Evolutionary conservation across 1,140 invertebrate species (phyloP), one percentile per base, ranked within the genome.

Genomic region (Formica selysi): DNA sequence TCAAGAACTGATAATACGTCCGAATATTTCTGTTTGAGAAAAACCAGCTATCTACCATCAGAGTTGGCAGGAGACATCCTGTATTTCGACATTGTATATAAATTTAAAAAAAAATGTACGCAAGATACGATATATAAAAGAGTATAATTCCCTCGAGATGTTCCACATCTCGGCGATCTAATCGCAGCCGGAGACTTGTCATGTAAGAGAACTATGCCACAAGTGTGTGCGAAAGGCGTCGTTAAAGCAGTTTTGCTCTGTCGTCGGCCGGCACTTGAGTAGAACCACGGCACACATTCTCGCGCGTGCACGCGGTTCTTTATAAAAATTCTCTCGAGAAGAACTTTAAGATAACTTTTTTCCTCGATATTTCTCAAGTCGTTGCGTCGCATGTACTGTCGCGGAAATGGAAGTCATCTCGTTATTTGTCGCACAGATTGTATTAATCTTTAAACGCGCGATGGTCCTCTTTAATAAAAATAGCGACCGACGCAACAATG

Each of bases 281-380:
- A 79, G 44, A 54, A 79, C 2, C 61, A 41, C 22, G 38, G 32
- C 41, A 38, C n/a, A 79, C n/a, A 54, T n/a, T 54, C 44, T 68
- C 62, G 36, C 44, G 44, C 22, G 13, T 5, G 26, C 16, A 51
- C 13, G 38, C 41, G 61, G 19, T 79, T 22, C 44, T 68, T 68
- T 68, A 68, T 44, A 68, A 79, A 51, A 67, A 79, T 80, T 80
- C 62, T 54, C 74, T 19, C 54, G 19, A 44, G 44, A 36, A 13
- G 32, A 80, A 68, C n/a, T 80, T 80, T 70, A 44, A 80, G 62
- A 67, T 79, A 79, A 79, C 62, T 80, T 68, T n/a, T 57, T 64
- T 68, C 76, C 13, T 26, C n/a, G 32, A 68, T 80, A 80, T 80
- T 80, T 80, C 41, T 80, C 61, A 80, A 68, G 32, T 79, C 76